phyloP scores from a whole-genome alignment of 2,888 invertebrate species.

The Morpho deidamia region DNA sequence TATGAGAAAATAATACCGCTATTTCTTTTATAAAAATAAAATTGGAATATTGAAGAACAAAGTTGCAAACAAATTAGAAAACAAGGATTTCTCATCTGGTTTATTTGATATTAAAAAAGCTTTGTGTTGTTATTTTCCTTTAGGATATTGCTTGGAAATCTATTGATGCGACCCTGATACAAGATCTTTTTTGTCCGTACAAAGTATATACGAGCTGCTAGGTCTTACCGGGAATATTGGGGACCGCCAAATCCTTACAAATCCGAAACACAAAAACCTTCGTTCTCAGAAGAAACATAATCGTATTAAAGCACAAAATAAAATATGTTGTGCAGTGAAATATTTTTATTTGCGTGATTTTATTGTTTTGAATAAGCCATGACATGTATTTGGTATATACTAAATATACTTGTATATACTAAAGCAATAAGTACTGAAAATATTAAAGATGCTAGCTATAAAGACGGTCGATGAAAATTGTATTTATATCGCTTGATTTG shows the following conservation, averaged over 20 bases:
- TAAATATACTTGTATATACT: too few species aligned
- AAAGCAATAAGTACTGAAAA: neutral
- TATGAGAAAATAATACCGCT: too few species aligned
- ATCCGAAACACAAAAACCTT: constrained; percentile 48
- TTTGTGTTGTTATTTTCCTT: constrained; percentile 7
- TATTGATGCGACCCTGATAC: constrained; percentile 40
- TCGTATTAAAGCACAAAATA: constrained; percentile 48
- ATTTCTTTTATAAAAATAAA: too few species aligned
- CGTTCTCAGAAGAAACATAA: constrained; percentile 45
- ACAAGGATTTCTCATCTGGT: too few species aligned
- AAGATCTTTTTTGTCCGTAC: constrained; percentile 58
- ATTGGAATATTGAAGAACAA: too few species aligned
- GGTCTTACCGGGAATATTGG: constrained; percentile 59
- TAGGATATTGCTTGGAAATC: constrained; percentile 38
- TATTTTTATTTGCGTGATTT: constrained; percentile 3
- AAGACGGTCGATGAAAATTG: too few species aligned
- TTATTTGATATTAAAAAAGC: constrained; percentile 2
- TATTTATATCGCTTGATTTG: too few species aligned
- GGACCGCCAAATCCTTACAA: constrained; percentile 63
- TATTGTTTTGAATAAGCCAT: neutral
- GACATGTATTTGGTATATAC: neutral
- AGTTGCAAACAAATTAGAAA: too few species aligned
- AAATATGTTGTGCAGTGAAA: constrained; percentile 26
- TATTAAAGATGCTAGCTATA: neutral
- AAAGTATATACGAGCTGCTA: constrained; percentile 55